Conservation (phyloP, 1,140 invertebrate species). For the Wiebesia pumilae region DNA sequence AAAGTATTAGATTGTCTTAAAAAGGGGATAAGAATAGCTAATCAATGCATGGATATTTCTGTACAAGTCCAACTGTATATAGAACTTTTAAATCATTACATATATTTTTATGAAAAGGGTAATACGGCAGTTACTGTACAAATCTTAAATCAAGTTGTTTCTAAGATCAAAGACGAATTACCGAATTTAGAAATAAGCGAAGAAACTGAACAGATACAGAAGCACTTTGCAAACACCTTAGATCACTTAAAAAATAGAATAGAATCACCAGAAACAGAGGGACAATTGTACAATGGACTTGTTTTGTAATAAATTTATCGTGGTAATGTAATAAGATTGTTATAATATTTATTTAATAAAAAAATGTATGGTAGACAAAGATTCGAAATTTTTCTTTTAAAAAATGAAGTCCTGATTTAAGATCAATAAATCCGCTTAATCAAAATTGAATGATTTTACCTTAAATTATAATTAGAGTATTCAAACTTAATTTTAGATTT, state of each 20-base stretch:
- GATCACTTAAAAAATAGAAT: slow-evolving; percentile 81
- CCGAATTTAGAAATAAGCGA: slow-evolving; percentile 94
- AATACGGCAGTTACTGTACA: slow-evolving; percentile 85
- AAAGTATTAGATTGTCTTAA: slow-evolving; percentile 96
- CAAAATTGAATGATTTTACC: too few relatives aligned
- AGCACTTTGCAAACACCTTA: slow-evolving; percentile 93
- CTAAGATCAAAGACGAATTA: slow-evolving; percentile 93
- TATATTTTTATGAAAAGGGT: slow-evolving; percentile 95
- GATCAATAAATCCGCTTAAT: not conserved
- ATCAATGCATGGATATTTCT: slow-evolving; percentile 97
- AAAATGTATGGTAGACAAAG: slow-evolving; percentile 10
- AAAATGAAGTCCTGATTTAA: not conserved
- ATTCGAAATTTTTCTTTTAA: not conserved
- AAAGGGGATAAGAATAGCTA: slow-evolving; percentile 95
- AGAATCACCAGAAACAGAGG: slow-evolving; percentile 75
- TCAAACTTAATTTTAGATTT: too few relatives aligned
- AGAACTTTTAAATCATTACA: slow-evolving; percentile 95
- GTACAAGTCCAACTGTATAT: slow-evolving; percentile 97
- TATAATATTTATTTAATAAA: slow-evolving; percentile 31
- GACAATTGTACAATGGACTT: slow-evolving; percentile 80
- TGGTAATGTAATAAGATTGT: slow-evolving; percentile 27
- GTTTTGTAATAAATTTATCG: slow-evolving; percentile 65
- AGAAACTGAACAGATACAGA: slow-evolving; percentile 96
- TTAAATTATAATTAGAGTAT: too few relatives aligned
- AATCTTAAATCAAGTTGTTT: slow-evolving; percentile 90